Percentiles rank a stretch among this genome's conserved stretches.
These are phyloP conservation scores for Zoanthus gigantus DNA, from an alignment of 92 coral and sea anemone genomes.

Conservation along the genomic window DNA sequence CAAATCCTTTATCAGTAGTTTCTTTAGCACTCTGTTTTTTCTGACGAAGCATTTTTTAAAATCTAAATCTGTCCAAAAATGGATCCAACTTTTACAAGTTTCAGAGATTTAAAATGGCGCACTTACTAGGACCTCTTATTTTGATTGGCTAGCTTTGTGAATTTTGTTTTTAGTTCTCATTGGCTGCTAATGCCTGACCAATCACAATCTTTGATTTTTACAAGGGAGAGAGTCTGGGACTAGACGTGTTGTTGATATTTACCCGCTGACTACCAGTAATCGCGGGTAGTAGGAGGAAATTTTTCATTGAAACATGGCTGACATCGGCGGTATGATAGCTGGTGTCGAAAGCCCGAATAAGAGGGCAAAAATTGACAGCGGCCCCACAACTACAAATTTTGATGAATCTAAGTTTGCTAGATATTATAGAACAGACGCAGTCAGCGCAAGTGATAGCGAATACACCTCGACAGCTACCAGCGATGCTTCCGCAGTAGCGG, in stretches of 20 bases:
- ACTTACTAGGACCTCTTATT: slow-evolving; percentile 68
- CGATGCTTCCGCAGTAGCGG: slow-evolving; percentile 69
- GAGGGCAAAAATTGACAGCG: slow-evolving; percentile 99
- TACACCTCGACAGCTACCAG: slow-evolving; percentile 87
- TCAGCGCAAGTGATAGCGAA: slow-evolving; percentile 81
- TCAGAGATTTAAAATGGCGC: slow-evolving; percentile 73
- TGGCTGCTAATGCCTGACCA: slow-evolving; percentile 58
- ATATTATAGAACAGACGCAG: slow-evolving; percentile 97
- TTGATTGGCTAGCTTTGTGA: slow-evolving; percentile 51
- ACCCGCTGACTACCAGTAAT: slow-evolving; percentile 86
- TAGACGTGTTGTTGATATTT: slow-evolving; percentile 93
- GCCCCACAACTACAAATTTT: slow-evolving; percentile 93
- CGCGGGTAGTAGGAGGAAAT: slow-evolving; percentile 85
- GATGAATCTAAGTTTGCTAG: slow-evolving; percentile 99
- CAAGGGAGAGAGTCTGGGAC: slow-evolving; percentile 72
- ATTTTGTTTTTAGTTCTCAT: slow-evolving; percentile 59
- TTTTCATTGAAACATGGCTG: slow-evolving; percentile 93
- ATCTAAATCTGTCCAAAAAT: slow-evolving; percentile 9
- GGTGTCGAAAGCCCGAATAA: slow-evolving; percentile 99
- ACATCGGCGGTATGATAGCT: slow-evolving; percentile 92
- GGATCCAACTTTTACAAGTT: slow-evolving; percentile 12
- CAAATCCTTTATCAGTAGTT: slow-evolving; percentile 23
- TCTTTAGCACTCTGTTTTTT: slow-evolving; percentile 58
- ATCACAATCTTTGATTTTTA: slow-evolving; percentile 57
- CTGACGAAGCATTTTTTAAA: slow-evolving; percentile 47